Base-by-base conservation (phyloP, 1,140 invertebrate genomes). In the Leptinotarsa undecemlineata region DNA sequence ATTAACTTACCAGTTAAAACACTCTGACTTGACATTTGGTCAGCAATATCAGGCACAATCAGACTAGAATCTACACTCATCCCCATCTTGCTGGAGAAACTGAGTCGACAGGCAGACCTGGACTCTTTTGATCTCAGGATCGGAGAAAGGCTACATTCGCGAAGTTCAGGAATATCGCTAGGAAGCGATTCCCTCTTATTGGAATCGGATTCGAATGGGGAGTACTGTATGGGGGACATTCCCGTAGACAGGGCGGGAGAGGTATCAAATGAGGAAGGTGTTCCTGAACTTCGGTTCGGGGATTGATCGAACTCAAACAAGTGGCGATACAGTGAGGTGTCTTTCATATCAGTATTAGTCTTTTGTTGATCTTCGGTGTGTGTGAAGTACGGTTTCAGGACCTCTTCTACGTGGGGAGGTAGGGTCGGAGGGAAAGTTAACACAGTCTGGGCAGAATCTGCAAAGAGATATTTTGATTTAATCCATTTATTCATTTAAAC, bases 351-450 rank as follows among this genome's bases (percentile, higher is more conserved):
- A 61, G 51, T 72, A 15, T 68, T 51, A 69, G 63, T 11, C 17
- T 79, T 26, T 76, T 81, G 79, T 77, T 78, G 78, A 72, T 78
- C 77, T 48, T 80, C 79, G 75, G 85, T 89, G 78, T 87, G 90
- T 57, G 86, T 89, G 79, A 88, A 81, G 81, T 88, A 92, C 71
- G 89, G 88, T 81, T 89, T 87, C 33, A 91, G 83, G 48, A 86
- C 82, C 76, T 88, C 86, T 84, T 90, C 90, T 15, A 92, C 79
- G 81, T 90, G 85, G 72, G 85, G 79, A 4, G 90, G 90, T 19
- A 92, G 83, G 13, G 77, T 70, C 1, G 80, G 79, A n/a, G 82
- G 82, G 19, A 83, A 70, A n/a, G 80, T 75, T 75, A 83, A 76
- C n/a, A 79, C 63, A 71, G 82, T 83, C 75, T 83, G 82, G 42